These are phyloP conservation scores for Rhagonycha lutea DNA, from an alignment of 2,888 invertebrate species.

Conservation along the genomic window DNA sequence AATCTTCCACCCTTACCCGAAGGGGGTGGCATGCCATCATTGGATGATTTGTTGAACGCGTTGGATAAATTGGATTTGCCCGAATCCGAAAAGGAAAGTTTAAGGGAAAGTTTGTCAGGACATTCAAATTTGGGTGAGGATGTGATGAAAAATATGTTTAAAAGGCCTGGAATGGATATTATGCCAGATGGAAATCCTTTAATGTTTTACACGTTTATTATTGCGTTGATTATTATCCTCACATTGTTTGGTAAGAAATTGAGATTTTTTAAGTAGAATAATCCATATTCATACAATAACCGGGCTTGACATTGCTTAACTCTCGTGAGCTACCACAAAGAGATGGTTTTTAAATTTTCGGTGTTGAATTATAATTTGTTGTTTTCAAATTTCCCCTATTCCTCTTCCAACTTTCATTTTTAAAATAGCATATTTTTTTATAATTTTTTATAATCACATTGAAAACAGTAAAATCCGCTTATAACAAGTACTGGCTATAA, in stretches of 20 bases:
- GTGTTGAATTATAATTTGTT: no score
- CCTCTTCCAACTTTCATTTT: no score
- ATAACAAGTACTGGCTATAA: no score
- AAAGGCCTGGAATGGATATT: slow-evolving; percentile 21
- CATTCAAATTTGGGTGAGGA: not conserved
- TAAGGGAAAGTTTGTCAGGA: slow-evolving; percentile 58
- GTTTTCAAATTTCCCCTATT: no score
- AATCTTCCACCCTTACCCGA: not conserved
- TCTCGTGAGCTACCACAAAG: no score
- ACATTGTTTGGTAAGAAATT: slow-evolving; percentile 36
- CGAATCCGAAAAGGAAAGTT: slow-evolving; percentile 65
- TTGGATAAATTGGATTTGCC: slow-evolving; percentile 52
- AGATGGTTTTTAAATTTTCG: no score
- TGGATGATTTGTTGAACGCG: slow-evolving; percentile 36
- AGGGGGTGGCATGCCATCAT: slow-evolving; percentile 28
- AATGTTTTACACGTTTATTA: slow-evolving; percentile 40
- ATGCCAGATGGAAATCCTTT: slow-evolving; percentile 48
- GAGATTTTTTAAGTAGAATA: not conserved
- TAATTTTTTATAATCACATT: no score
- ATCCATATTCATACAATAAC: no score
- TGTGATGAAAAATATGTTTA: slow-evolving; percentile 18
- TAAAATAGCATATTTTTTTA: no score
- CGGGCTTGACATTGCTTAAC: no score
- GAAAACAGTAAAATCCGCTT: no score
- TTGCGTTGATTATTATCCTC: slow-evolving; percentile 31